Evolutionary conservation across 1,140 invertebrate genomes (phyloP).

Genomic region (Linepithema humile): DNA sequence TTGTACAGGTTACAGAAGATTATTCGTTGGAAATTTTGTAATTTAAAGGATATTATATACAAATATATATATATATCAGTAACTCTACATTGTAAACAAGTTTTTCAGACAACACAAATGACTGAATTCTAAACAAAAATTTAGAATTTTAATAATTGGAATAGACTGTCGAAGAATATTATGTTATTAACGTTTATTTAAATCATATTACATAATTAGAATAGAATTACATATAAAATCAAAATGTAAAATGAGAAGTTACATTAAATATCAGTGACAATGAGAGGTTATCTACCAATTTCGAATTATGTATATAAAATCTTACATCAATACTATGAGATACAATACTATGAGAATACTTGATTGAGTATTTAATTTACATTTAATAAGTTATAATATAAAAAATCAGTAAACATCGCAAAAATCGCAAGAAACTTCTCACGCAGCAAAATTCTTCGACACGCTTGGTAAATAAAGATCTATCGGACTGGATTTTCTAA

Average conservation of each 20-base stretch:
- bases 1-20: not conserved
- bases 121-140: too few species aligned
- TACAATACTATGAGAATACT: too few species aligned
- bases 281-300: slow-evolving; percentile 1
- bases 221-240: not conserved
- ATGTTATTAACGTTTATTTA: not conserved
- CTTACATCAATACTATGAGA: too few species aligned
- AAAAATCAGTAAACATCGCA: too few species aligned
- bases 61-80: not conserved
- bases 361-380: too few species aligned
- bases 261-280: not conserved
- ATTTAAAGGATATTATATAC: not conserved
- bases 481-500: too few species aligned
- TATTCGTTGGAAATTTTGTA: not conserved
- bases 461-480: too few species aligned
- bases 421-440: too few species aligned
- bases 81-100: not conserved
- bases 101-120: not conserved
- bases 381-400: too few species aligned
- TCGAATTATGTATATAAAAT: not conserved
- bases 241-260: not conserved
- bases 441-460: too few species aligned
- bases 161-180: not conserved
- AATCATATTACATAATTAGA: not conserved
- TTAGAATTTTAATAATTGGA: not conserved